Evolutionary conservation across 2,888 invertebrate species (phyloP).

Genomic region (Drepana falcataria): DNA sequence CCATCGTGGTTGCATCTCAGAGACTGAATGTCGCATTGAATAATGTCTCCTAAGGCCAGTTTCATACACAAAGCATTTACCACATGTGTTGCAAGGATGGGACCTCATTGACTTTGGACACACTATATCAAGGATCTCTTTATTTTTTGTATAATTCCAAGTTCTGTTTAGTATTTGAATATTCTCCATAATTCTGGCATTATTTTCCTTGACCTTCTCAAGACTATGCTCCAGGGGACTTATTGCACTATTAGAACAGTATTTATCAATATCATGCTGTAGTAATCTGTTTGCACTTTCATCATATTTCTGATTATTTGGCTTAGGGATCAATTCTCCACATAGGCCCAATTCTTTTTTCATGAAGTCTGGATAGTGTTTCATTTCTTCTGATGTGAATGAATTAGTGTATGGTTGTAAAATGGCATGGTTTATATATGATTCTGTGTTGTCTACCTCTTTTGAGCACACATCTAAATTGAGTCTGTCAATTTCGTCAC

Average conservation of each 20-base stretch:
- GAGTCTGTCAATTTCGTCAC: constrained; percentile 42
- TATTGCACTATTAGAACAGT: constrained; percentile 12
- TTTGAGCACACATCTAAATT: constrained; percentile 58
- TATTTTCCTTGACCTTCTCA: constrained; percentile 68
- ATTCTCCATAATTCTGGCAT: constrained; percentile 71
- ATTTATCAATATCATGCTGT: constrained; percentile 1
- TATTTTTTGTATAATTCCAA: constrained; percentile 65
- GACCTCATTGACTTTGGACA: constrained; percentile 53
- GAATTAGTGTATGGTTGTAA: background rate
- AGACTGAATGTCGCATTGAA: constrained; percentile 49
- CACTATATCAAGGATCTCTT: constrained; percentile 54
- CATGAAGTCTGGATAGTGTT: background rate
- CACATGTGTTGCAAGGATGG: constrained; percentile 62
- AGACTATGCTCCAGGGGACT: constrained; percentile 63
- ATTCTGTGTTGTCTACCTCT: constrained; percentile 27
- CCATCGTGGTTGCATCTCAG: constrained; percentile 57
- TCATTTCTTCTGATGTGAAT: background rate
- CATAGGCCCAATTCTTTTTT: background rate
- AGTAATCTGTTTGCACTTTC: background rate
- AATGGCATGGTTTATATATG: background rate
- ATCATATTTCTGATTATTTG: background rate
- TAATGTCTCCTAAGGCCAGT: constrained; percentile 65
- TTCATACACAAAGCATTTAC: constrained; percentile 69
- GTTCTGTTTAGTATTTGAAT: constrained; percentile 68
- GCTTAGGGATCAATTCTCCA: background rate